Percentiles rank a stretch among this genome's conserved stretches.
These are phyloP conservation scores for Umimayanthus chanpuru DNA, from an alignment of 92 coral and sea anemone genomes.

Conservation along the genomic window DNA sequence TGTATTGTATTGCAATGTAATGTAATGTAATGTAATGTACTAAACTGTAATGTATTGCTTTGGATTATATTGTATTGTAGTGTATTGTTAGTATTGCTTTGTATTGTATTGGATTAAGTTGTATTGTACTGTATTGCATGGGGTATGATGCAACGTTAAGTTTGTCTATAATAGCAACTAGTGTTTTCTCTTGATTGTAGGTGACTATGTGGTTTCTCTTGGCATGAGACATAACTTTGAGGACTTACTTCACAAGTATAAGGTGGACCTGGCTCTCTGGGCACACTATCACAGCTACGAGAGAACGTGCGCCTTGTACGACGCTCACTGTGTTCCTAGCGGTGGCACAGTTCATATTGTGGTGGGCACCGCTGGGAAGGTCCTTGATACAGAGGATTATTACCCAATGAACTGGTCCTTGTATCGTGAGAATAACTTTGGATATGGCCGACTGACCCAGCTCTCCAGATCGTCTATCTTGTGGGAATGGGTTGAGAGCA, in stretches of 20 bases:
- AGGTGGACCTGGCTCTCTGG: conserved; percentile 93
- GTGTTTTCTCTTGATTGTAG: conserved; percentile 47
- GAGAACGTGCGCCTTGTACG: conserved; percentile 84
- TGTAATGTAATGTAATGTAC: no score
- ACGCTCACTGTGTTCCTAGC: conserved; percentile 56
- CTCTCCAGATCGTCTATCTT: conserved; percentile 69
- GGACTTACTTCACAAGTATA: conserved; percentile 74
- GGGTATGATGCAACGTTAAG: neutral
- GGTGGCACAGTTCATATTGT: conserved; percentile 86
- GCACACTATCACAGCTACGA: conserved; percentile 99
- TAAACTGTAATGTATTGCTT: no score
- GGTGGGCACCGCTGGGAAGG: conserved; percentile 94
- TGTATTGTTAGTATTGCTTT: no score
- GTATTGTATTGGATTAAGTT: no score
- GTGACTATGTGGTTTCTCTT: conserved; percentile 73
- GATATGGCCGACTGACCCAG: conserved; percentile 88
- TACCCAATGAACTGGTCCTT: conserved; percentile 86
- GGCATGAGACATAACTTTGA: conserved; percentile 84
- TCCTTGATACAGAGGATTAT: conserved; percentile 60
- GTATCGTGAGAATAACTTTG: conserved; percentile 78
- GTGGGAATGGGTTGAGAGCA: conserved; percentile 92
- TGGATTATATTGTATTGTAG: no score
- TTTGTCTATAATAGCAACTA: neutral
- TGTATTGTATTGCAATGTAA: no score
- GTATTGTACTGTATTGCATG: no score